A percentile compares a stretch with the other conserved stretches of the same genome.
Conservation (phyloP, 2,888 invertebrate species). For the Spodoptera picta region DNA sequence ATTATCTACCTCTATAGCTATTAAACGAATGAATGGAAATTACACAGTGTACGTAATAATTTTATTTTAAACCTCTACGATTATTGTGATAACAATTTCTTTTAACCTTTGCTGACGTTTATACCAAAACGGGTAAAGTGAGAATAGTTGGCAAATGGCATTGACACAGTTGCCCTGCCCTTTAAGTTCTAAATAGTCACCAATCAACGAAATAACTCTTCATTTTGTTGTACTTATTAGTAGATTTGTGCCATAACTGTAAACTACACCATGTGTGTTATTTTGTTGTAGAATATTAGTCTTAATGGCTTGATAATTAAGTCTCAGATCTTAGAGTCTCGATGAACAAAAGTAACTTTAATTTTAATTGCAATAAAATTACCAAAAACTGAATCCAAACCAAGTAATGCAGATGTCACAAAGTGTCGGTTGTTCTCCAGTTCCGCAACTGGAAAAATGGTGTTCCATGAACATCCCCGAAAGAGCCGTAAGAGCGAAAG, state of each 20-base stretch:
- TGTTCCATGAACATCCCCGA: too few species aligned
- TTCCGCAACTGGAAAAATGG: too few species aligned
- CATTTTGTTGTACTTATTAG: conserved; percentile 7
- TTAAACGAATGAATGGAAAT: conserved; percentile 40
- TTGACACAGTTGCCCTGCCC: conserved; percentile 50
- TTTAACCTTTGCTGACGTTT: conserved; percentile 40
- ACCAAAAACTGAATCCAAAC: too few species aligned
- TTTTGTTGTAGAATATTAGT: background rate
- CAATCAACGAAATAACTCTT: conserved; percentile 38
- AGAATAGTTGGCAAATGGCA: conserved; percentile 46
- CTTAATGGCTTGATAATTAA: too few species aligned
- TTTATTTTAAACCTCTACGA: conserved; percentile 22
- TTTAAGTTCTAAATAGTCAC: conserved; percentile 49
- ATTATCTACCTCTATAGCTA: conserved; percentile 39
- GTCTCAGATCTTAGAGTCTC: too few species aligned
- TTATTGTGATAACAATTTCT: conserved; percentile 28
- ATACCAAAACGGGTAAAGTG: conserved; percentile 39
- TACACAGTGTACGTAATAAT: conserved; percentile 28
- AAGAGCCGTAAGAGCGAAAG: too few species aligned
- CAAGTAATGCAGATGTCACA: too few species aligned
- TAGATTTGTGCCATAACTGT: conserved; percentile 4
- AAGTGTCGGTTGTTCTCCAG: too few species aligned
- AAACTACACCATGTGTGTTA: background rate
- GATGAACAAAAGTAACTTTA: too few species aligned
- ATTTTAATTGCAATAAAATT: too few species aligned